phyloP scores from a whole-genome alignment of 1,140 invertebrate species.

The Drosophila suzukii region DNA sequence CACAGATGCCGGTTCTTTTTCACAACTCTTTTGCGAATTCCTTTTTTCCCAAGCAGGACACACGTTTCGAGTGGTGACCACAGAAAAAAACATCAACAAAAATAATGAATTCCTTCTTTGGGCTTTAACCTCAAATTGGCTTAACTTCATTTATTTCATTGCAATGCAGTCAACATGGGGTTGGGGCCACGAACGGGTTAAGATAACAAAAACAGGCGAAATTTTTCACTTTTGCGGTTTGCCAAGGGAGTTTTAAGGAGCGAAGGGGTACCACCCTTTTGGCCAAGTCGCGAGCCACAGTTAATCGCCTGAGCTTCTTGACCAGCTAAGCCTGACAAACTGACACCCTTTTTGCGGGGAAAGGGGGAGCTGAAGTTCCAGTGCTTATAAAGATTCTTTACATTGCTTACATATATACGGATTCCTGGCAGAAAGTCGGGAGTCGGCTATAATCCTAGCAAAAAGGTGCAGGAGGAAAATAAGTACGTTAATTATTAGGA shows the following conservation, averaged over 20 bases:
- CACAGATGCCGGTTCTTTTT: background rate
- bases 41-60: constrained; percentile 53
- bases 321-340: constrained; percentile 47
- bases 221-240: constrained; percentile 55
- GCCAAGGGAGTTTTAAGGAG: constrained; percentile 2
- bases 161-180: constrained; percentile 36
- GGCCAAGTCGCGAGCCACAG: constrained; percentile 39
- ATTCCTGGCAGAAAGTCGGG: constrained; percentile 20
- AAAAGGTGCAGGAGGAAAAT: background rate
- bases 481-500: background rate
- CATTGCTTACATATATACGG: constrained; percentile 35
- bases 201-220: constrained; percentile 43
- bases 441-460: constrained; percentile 20
- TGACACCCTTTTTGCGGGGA: constrained; percentile 4
- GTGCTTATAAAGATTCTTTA: constrained; percentile 28
- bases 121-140: constrained; percentile 77
- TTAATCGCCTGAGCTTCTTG: constrained; percentile 38
- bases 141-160: constrained; percentile 80
- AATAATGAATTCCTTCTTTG: constrained; percentile 79
- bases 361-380: background rate
- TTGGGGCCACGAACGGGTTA: constrained; percentile 36
- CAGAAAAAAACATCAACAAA: constrained; percentile 28
- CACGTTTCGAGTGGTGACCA: constrained; percentile 47
- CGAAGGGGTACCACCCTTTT: constrained; percentile 9
- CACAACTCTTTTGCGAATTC: constrained; percentile 52